Conservation (phyloP, 2,797 vertebrate species). For the Chlorospingus semifuscus region DNA sequence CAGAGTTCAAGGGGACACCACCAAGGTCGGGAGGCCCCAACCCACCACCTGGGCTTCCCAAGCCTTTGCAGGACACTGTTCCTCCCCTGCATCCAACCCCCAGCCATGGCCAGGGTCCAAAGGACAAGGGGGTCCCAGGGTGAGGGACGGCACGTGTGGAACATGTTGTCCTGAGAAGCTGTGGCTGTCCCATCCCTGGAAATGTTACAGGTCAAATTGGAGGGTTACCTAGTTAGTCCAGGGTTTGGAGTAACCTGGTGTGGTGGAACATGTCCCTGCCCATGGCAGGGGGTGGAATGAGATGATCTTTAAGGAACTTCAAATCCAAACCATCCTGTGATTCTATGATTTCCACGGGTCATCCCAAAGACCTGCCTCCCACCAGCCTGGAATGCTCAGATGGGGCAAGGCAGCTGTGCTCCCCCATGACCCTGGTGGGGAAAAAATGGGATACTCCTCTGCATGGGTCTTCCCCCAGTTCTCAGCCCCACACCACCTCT, state of each 20-base stretch:
- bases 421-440: accelerated
- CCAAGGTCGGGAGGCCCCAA: slow-evolving; percentile 24
- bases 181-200: not conserved
- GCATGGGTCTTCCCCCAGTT: accelerated
- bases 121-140: not conserved
- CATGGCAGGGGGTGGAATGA: not conserved
- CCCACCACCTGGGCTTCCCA: not conserved
- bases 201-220: not conserved
- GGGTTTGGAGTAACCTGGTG: not conserved
- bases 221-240: not conserved
- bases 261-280: not conserved
- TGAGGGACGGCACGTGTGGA: not conserved
- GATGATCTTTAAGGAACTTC: not conserved
- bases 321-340: not conserved
- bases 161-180: not conserved
- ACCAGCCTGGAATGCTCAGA: accelerated
- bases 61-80: not conserved
- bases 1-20: slow-evolving; percentile 52
- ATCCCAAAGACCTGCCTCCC: not conserved
- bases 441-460: not conserved
- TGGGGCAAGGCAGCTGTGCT: not conserved
- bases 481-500: not conserved
- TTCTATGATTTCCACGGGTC: not conserved
- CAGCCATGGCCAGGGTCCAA: too few species aligned
- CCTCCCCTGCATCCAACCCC: too few species aligned